A percentile compares a stretch with the other conserved stretches of the same genome.
phyloP scores from a whole-genome alignment of 2,113 vertebrate genomes.

The Cygnus atratus region DNA sequence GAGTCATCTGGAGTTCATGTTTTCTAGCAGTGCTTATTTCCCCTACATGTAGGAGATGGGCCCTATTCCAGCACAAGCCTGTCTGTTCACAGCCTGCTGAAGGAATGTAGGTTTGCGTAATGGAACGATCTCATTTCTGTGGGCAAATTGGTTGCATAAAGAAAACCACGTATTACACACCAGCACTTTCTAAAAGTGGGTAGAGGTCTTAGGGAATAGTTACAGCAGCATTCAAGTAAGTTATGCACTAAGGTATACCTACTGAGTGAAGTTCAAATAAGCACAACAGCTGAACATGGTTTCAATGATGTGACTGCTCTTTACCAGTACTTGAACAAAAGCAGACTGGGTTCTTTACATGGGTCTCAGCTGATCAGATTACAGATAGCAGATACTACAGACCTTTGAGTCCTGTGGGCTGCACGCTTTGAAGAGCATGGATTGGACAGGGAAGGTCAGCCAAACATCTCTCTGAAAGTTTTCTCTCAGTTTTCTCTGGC shows the following conservation, averaged over 20 bases:
- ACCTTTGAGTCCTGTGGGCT: neutral
- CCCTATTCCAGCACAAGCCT: neutral
- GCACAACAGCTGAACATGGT: neutral
- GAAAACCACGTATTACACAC: neutral
- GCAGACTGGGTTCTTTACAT: neutral
- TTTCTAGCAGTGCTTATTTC: neutral
- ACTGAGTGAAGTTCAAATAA: neutral
- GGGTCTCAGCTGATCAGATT: neutral
- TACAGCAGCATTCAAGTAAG: neutral
- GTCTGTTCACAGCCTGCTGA: neutral
- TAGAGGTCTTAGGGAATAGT: neutral
- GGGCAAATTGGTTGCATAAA: neutral
- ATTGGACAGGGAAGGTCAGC: neutral
- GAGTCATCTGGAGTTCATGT: neutral
- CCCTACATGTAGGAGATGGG: fast-evolving
- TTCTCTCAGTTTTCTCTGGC: neutral
- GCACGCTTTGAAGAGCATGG: neutral
- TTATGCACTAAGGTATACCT: neutral
- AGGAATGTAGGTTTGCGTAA: neutral
- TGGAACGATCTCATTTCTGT: neutral
- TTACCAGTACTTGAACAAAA: neutral
- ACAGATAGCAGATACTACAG: neutral
- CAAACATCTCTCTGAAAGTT: neutral
- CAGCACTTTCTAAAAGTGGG: neutral
- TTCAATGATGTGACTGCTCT: neutral